These are phyloP conservation scores for Mylabris sibirica DNA, from an alignment of 2,888 invertebrate genomes.

Conservation along the genomic window DNA sequence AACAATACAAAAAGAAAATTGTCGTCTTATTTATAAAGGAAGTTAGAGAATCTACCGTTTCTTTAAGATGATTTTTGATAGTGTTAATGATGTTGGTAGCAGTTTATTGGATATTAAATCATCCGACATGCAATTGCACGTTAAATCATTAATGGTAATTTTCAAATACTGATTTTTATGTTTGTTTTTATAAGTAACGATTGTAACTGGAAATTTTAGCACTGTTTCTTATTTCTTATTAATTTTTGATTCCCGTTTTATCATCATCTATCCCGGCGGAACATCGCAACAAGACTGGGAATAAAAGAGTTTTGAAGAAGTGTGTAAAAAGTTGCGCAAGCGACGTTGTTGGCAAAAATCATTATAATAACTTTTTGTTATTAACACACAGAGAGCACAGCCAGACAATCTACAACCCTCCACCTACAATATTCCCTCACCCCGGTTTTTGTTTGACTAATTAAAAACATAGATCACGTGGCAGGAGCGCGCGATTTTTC, in stretches of 20 bases:
- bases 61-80: background rate
- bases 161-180: too few relatives aligned
- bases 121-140: conserved; percentile 3
- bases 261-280: conserved; percentile 19
- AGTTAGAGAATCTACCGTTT: background rate
- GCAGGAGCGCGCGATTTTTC: conserved; percentile 37
- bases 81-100: background rate
- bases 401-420: conserved; percentile 56
- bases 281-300: conserved; percentile 36
- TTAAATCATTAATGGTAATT: conserved; percentile 1
- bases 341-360: conserved; percentile 57
- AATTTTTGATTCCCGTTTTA: background rate
- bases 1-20: background rate
- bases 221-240: background rate
- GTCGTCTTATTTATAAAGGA: background rate
- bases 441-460: conserved; percentile 23
- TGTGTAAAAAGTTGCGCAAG: conserved; percentile 59
- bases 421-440: conserved; percentile 36
- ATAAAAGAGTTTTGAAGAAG: conserved; percentile 29
- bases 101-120: conserved; percentile 7
- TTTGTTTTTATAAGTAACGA: background rate
- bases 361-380: conserved; percentile 61
- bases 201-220: background rate
- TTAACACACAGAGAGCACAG: conserved; percentile 43
- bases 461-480: conserved; percentile 53